These are phyloP conservation scores for Euwallacea fornicatus DNA, from an alignment of 1,140 invertebrate species.

Conservation along the genomic window DNA sequence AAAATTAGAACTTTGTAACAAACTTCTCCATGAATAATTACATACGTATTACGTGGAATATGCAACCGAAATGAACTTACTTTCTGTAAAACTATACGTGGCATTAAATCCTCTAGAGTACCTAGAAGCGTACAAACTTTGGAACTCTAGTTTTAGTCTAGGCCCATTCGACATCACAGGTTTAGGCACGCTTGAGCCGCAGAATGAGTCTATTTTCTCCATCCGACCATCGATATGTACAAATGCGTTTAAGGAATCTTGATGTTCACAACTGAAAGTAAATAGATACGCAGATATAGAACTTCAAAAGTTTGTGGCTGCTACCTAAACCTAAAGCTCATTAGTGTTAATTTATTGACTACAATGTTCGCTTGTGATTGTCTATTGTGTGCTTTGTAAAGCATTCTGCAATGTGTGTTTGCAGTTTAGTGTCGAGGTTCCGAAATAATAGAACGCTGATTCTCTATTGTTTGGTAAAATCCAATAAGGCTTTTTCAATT, in stretches of 20 bases:
- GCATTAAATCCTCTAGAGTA: constrained; percentile 82
- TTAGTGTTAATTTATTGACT: no score
- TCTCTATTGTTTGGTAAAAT: no score
- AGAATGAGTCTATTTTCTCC: constrained; percentile 82
- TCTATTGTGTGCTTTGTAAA: no score
- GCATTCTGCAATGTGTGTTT: no score
- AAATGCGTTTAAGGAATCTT: constrained; percentile 76
- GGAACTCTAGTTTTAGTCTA: constrained; percentile 78
- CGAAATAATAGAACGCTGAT: no score
- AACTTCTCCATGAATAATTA: neutral
- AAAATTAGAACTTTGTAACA: neutral
- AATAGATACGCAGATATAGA: no score
- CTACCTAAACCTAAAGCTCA: no score
- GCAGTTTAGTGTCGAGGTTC: no score
- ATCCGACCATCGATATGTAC: constrained; percentile 76
- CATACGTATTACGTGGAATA: neutral
- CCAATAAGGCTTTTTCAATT: no score
- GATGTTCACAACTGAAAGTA: constrained; percentile 69
- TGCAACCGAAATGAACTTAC: constrained; percentile 61
- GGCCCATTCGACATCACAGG: constrained; percentile 90
- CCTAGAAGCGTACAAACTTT: constrained; percentile 70
- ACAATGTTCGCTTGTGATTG: no score
- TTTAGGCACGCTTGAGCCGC: constrained; percentile 74
- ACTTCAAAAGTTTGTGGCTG: no score
- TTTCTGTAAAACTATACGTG: constrained; percentile 83